Evolutionary conservation across 2,888 invertebrate genomes (phyloP).

Genomic region (Bellardia bayeri): DNA sequence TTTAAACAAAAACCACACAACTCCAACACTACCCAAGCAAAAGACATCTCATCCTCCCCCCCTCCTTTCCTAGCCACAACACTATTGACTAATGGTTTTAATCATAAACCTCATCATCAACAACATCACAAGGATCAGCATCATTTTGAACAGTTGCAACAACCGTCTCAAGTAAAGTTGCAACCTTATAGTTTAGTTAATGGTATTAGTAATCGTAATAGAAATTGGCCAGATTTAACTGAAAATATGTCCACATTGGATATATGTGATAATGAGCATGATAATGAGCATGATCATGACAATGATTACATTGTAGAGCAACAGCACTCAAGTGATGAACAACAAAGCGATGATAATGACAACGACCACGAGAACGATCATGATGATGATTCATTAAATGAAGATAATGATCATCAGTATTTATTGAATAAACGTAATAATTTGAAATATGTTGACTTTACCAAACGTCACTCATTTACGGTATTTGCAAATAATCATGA

Average conservation of each 20-base stretch:
- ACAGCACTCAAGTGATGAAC: slow-evolving; percentile 61
- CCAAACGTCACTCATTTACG: slow-evolving; percentile 67
- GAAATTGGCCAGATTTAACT: slow-evolving; percentile 72
- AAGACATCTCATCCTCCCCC: slow-evolving; percentile 11
- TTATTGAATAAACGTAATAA: slow-evolving; percentile 76
- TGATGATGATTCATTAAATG: slow-evolving; percentile 53
- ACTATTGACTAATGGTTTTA: slow-evolving; percentile 67
- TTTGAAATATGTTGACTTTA: slow-evolving; percentile 64
- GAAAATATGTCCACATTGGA: slow-evolving; percentile 76
- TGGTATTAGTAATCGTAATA: slow-evolving; percentile 63
- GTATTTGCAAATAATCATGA: slow-evolving; percentile 65
- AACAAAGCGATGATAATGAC: slow-evolving; percentile 64
- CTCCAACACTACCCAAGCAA: slow-evolving; percentile 19
- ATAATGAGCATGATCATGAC: slow-evolving; percentile 72
- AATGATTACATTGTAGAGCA: slow-evolving; percentile 70
- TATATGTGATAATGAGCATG: slow-evolving; percentile 77
- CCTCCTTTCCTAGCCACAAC: slow-evolving; percentile 30
- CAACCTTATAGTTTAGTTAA: slow-evolving; percentile 65
- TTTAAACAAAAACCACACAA: slow-evolving; percentile 53
- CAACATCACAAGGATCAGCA: not conserved
- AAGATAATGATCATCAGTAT: slow-evolving; percentile 51
- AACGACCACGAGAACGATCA: slow-evolving; percentile 9
- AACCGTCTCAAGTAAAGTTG: slow-evolving; percentile 32
- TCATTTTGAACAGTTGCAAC: slow-evolving; percentile 34
- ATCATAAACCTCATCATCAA: slow-evolving; percentile 53